Conservation (phyloP, 2,797 vertebrate species). For the Rhinoraja longicauda region DNA sequence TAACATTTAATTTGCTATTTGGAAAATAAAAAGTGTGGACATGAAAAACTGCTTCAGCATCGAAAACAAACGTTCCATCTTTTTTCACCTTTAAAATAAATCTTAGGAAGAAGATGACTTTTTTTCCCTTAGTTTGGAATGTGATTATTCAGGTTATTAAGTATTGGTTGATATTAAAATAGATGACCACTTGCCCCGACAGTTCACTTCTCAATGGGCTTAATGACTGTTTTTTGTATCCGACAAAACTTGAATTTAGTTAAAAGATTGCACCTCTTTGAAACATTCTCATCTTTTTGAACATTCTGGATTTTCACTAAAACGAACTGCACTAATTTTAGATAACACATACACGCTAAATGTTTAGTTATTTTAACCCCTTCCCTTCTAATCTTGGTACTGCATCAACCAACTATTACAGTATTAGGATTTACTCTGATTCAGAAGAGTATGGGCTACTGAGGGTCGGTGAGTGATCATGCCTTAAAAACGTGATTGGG, state of each 20-base stretch:
- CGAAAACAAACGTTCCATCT: neutral
- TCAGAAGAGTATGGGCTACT: no score
- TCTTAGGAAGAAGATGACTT: neutral
- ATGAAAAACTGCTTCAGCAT: neutral
- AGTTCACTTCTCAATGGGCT: neutral
- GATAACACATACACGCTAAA: neutral
- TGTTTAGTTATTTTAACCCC: neutral
- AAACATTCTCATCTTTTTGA: neutral
- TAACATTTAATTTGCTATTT: neutral
- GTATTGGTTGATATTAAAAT: neutral
- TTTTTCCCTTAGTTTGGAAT: neutral
- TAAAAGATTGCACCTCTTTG: neutral
- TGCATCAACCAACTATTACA: neutral
- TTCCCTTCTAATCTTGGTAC: neutral
- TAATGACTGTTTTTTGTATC: neutral
- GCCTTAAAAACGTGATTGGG: no score
- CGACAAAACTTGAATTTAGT: neutral
- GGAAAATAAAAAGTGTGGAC: neutral
- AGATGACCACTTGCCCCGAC: neutral
- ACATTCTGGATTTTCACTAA: neutral
- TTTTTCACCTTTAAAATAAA: neutral
- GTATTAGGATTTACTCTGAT: no score
- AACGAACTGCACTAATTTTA: neutral
- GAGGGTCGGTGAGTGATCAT: no score
- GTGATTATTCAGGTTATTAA: neutral